A percentile compares a stretch with the other conserved stretches of the same genome.
Conservation (phyloP, 64 coral and sea anemone genomes). For the Dendronephthya gigantea region DNA sequence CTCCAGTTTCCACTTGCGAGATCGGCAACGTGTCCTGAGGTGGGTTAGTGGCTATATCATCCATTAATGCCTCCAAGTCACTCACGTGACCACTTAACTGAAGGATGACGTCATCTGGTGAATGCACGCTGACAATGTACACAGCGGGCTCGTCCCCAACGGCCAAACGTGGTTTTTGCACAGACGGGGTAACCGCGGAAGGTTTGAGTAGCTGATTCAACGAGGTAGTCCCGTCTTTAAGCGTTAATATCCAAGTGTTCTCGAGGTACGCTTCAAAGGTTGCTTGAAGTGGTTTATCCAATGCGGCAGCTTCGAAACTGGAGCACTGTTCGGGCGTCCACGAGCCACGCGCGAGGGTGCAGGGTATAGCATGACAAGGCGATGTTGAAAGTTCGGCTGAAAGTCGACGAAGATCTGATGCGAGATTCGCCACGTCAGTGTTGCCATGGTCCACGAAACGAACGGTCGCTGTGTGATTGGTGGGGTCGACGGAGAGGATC, state of each 20-base stretch:
- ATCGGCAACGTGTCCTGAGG: neutral
- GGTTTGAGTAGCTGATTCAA: neutral
- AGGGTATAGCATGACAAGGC: conserved; percentile 53
- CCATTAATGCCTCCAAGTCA: conserved; percentile 40
- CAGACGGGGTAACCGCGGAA: neutral
- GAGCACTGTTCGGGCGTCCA: conserved; percentile 34
- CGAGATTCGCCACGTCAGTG: conserved; percentile 35
- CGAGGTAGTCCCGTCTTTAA: conserved; percentile 24
- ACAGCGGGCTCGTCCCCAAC: neutral
- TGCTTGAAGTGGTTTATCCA: conserved; percentile 44
- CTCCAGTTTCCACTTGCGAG: neutral
- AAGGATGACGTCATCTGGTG: conserved; percentile 35
- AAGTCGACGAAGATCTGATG: conserved; percentile 38
- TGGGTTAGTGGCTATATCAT: conserved; percentile 32
- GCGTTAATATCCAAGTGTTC: conserved; percentile 26
- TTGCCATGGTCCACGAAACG: conserved; percentile 86
- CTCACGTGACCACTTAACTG: conserved; percentile 23
- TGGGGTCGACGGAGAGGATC: conserved; percentile 33
- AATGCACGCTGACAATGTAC: conserved; percentile 10
- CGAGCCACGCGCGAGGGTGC: conserved; percentile 34
- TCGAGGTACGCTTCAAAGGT: conserved; percentile 36
- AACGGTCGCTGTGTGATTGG: conserved; percentile 25
- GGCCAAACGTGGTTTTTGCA: neutral
- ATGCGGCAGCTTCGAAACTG: conserved; percentile 23
- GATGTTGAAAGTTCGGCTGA: conserved; percentile 28